Percentiles rank a stretch among this genome's conserved stretches.
phyloP scores from a whole-genome alignment of 2,888 invertebrate species.

The Calliphora vomitoria region DNA sequence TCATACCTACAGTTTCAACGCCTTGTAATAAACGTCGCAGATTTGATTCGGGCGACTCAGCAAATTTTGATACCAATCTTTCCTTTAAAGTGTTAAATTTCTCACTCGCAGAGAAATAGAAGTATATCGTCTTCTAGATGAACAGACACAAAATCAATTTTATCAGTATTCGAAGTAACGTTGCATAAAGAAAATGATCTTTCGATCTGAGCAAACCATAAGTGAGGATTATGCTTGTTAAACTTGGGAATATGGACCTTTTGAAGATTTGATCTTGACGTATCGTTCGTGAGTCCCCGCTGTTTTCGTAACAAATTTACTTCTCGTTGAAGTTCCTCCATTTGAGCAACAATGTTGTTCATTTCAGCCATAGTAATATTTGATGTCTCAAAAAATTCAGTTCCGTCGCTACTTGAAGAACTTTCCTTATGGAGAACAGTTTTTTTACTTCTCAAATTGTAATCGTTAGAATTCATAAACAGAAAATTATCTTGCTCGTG shows the following conservation, averaged over 20 bases:
- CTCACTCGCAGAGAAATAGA: neutral
- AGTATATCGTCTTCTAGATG: slow-evolving; percentile 40
- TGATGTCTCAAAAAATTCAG: neutral
- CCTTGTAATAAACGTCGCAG: slow-evolving; percentile 46
- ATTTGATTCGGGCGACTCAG: slow-evolving; percentile 39
- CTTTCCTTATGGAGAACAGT: neutral
- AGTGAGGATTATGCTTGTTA: slow-evolving; percentile 36
- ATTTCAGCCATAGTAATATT: slow-evolving; percentile 4
- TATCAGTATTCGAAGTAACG: slow-evolving; percentile 29
- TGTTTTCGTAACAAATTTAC: neutral
- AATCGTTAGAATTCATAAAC: too few relatives aligned
- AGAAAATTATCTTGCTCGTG: too few relatives aligned
- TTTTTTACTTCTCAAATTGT: too few relatives aligned
- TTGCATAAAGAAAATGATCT: slow-evolving; percentile 22
- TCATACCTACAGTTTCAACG: slow-evolving; percentile 56
- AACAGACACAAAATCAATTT: slow-evolving; percentile 29
- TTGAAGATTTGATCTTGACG: slow-evolving; percentile 7
- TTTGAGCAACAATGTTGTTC: slow-evolving; percentile 10
- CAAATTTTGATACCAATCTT: slow-evolving; percentile 19
- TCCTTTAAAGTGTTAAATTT: neutral
- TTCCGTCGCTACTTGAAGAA: neutral
- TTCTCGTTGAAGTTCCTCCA: neutral
- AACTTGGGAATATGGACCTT: slow-evolving; percentile 45
- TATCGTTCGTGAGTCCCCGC: neutral
- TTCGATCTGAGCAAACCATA: slow-evolving; percentile 53